Evolutionary conservation across 2,797 vertebrate species (phyloP).

Genomic region (Lophius americanus): DNA sequence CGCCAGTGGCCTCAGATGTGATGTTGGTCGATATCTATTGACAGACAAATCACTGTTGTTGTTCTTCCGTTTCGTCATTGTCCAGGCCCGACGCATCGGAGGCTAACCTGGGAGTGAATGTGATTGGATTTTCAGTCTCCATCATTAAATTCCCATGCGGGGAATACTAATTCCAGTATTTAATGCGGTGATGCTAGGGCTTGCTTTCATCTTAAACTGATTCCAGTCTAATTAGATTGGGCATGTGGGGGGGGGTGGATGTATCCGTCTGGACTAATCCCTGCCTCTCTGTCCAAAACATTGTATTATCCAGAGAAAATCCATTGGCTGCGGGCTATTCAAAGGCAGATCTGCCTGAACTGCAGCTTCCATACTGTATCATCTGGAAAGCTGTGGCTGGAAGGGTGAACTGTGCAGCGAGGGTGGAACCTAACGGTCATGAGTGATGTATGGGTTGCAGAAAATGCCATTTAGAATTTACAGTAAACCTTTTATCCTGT

Average conservation of each 20-base stretch:
- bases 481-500: slow-evolving; percentile 79
- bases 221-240: slow-evolving; percentile 88
- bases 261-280: slow-evolving; percentile 85
- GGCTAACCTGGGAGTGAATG: slow-evolving; percentile 81
- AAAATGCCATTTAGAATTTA: slow-evolving; percentile 79
- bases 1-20: slow-evolving; percentile 76
- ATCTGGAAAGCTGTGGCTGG: slow-evolving; percentile 77
- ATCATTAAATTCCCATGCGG: slow-evolving; percentile 86
- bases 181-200: slow-evolving; percentile 82
- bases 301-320: slow-evolving; percentile 86
- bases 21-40: slow-evolving; percentile 82
- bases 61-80: slow-evolving; percentile 79
- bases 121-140: slow-evolving; percentile 84
- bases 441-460: slow-evolving; percentile 80
- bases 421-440: slow-evolving; percentile 77
- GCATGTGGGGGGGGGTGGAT: slow-evolving; percentile 85
- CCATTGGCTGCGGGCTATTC: slow-evolving; percentile 82
- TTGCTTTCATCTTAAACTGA: slow-evolving; percentile 88
- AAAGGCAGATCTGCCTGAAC: slow-evolving; percentile 78
- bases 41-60: slow-evolving; percentile 83
- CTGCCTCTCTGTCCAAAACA: slow-evolving; percentile 84
- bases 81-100: slow-evolving; percentile 73
- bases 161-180: slow-evolving; percentile 89
- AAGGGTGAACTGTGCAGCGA: slow-evolving; percentile 68
- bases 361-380: slow-evolving; percentile 77